Evolutionary conservation across 2,888 invertebrate species (phyloP), one percentile per base, ranked within the genome.

Genomic region (Oscheius sp.): DNA sequence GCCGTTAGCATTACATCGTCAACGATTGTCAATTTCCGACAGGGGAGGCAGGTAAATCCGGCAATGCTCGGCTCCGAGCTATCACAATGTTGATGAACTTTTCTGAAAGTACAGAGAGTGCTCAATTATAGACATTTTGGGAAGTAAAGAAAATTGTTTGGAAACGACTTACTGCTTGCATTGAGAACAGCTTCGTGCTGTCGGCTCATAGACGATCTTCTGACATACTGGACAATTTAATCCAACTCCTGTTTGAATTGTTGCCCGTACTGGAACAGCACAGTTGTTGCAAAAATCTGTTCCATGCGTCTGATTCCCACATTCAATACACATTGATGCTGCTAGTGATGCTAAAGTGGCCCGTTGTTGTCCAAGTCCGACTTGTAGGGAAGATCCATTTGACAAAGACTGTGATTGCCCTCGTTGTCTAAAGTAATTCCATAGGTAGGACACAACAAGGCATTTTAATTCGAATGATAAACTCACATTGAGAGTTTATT

Each of bases 11-110:
- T 76, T 12, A 75, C 73, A 33, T 77, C 75, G n/a, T 45, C 72
- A 12, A 67, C 74, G 1, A 75, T 23, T 5, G 72, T 73, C 23
- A 63, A 73, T 76, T 75, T 82, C 80, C 75, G 55, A 61, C 67
- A 86, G 69, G 61, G 81, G 81, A 92, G 91, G 87, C 96, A 96
- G 69, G 92, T 90, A 88, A 96, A 96, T 85, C 95, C 94, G 86
- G 94, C 93, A 67, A 76, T 46, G 8, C 64, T 48, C 25, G 52
- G 53, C 29, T 65, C 65, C 20, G 58, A 37, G 20, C 46, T 33
- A 25, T 58, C 58, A 27, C 68, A 68, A n/a, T 61, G 33, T n/a
- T 53, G 33, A 52, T 68, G 68, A 31, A 68, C 68, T 15, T 31
- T 48, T 20, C 68, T 68, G 31, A 12, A 68, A 67, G n/a, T 23